phyloP scores from a whole-genome alignment of 2,888 invertebrate species.

The Busseola fusca region DNA sequence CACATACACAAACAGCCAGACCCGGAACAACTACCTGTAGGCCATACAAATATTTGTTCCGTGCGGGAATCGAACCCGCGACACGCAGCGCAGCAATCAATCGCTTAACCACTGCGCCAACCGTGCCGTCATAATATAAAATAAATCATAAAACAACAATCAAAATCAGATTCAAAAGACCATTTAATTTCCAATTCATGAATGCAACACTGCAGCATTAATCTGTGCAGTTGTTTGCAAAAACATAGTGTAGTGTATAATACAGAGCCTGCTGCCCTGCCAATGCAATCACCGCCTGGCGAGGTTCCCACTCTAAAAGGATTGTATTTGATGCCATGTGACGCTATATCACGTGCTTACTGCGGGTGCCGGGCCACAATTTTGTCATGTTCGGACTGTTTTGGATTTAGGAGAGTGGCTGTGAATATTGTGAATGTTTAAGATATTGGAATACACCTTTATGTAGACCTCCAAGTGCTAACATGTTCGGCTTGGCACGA shows the following conservation, averaged over 20 bases:
- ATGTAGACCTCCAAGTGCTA: not conserved
- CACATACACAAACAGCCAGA: too few species aligned
- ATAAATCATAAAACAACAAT: not conserved
- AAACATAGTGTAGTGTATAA: constrained; percentile 49
- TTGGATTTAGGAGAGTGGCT: constrained; percentile 33
- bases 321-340: constrained; percentile 65
- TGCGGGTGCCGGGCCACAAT: constrained; percentile 8
- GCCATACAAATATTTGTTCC: too few species aligned
- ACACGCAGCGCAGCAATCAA: too few species aligned
- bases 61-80: too few species aligned
- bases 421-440: not conserved
- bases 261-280: constrained; percentile 69
- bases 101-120: too few species aligned
- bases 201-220: constrained; percentile 43
- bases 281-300: constrained; percentile 73
- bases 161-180: constrained; percentile 16
- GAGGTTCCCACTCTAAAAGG: constrained; percentile 71
- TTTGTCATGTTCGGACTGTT: constrained; percentile 36
- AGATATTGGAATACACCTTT: not conserved
- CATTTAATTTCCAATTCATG: constrained; percentile 40
- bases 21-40: too few species aligned
- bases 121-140: too few species aligned
- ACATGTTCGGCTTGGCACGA: not conserved
- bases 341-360: constrained; percentile 49
- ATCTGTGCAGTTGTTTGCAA: constrained; percentile 51